A percentile compares a stretch with the other conserved stretches of the same genome.
Conservation (phyloP, 2,113 vertebrate genomes). For the Myrmecophaga tridactyla region DNA sequence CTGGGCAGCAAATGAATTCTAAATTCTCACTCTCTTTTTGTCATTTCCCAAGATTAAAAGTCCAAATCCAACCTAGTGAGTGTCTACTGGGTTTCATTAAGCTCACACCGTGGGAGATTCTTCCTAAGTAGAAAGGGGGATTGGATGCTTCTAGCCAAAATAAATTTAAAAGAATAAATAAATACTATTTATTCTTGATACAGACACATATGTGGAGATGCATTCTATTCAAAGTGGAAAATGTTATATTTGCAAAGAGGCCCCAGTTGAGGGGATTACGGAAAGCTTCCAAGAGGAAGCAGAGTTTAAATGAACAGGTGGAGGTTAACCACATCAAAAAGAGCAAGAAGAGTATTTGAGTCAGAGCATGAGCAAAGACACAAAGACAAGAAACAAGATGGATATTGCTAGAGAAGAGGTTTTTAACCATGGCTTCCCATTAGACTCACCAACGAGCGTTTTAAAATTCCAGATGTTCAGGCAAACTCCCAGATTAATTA, state of each 20-base stretch:
- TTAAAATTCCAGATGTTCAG: not conserved
- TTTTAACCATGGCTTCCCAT: not conserved
- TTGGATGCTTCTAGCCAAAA: not conserved
- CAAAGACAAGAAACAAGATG: not conserved
- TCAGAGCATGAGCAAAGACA: not conserved
- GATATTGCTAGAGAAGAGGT: not conserved
- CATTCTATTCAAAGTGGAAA: not conserved
- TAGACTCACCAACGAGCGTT: not conserved
- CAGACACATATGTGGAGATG: not conserved
- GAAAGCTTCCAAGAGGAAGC: not conserved
- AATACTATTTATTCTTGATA: not conserved
- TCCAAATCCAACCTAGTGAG: not conserved
- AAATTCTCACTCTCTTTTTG: not conserved
- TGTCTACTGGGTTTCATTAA: not conserved
- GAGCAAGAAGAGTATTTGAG: not conserved
- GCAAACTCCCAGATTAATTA: fast-evolving
- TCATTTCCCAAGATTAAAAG: not conserved
- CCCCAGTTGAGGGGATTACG: not conserved
- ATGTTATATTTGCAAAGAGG: not conserved
- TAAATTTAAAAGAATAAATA: not conserved
- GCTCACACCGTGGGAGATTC: not conserved
- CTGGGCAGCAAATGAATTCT: not conserved
- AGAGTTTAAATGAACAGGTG: not conserved
- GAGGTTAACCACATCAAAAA: not conserved
- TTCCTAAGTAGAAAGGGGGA: not conserved